phyloP scores from a whole-genome alignment of 2,797 vertebrate species.

The Pangasius larnaudii region DNA sequence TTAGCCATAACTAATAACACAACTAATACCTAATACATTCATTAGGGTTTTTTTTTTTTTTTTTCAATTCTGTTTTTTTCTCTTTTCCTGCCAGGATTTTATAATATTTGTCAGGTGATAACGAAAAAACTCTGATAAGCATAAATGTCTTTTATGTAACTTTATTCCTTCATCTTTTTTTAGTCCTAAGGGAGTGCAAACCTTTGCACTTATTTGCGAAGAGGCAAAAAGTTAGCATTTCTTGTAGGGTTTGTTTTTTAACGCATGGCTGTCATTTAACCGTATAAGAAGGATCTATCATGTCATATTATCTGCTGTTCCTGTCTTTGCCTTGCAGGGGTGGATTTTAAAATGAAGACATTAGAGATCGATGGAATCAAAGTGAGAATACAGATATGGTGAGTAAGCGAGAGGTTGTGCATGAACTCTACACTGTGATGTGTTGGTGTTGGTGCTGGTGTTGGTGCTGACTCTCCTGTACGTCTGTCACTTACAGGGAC shows the following conservation, averaged over 20 bases:
- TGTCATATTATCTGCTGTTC: neutral
- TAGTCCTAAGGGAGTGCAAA: neutral
- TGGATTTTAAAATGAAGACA: slow-evolving; percentile 99
- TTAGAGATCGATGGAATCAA: slow-evolving; percentile 96
- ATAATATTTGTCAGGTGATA: no score
- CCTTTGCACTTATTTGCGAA: neutral
- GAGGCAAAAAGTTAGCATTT: no score
- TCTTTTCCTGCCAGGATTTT: no score
- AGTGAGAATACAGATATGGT: slow-evolving; percentile 99
- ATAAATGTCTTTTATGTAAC: no score
- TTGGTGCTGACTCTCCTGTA: neutral
- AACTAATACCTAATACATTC: no score
- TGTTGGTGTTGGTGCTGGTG: slow-evolving; percentile 2
- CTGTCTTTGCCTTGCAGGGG: slow-evolving; percentile 74
- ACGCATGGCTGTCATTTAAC: neutral
- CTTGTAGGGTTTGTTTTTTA: neutral
- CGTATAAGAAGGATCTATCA: neutral
- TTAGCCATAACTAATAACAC: no score
- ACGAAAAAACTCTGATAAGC: no score
- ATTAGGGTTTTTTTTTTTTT: no score
- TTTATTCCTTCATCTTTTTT: neutral
- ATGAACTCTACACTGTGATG: neutral
- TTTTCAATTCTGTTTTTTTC: no score
- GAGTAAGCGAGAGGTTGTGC: slow-evolving; percentile 64
- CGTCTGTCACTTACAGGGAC: slow-evolving; percentile 79